Conservation (phyloP, 2,797 vertebrate species). For the Streptopelia turtur region DNA sequence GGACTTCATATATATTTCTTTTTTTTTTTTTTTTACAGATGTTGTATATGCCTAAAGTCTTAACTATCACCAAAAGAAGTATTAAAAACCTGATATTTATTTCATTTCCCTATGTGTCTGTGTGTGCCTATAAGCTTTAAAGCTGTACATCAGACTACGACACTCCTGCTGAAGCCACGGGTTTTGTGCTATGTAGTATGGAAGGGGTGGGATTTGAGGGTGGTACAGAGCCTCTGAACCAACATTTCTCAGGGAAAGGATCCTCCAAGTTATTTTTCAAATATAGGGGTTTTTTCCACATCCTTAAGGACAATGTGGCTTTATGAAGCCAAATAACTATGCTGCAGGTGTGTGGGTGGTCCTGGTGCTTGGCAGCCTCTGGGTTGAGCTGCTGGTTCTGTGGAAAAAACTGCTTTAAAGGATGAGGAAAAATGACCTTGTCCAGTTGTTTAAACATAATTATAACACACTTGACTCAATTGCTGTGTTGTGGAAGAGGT, state of each 20-base stretch:
- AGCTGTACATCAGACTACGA: neutral
- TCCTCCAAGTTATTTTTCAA: neutral
- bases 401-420: neutral
- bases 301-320: neutral
- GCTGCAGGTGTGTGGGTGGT: neutral
- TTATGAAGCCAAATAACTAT: neutral
- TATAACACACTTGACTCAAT: neutral
- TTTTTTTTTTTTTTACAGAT: constrained; percentile 47
- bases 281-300: neutral
- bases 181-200: neutral
- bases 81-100: neutral
- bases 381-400: neutral
- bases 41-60: constrained; percentile 54
- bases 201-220: neutral
- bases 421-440: neutral
- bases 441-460: neutral
- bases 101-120: neutral
- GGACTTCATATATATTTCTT: neutral
- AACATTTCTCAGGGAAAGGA: neutral
- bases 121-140: neutral
- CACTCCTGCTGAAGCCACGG: neutral
- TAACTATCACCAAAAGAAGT: constrained; percentile 40
- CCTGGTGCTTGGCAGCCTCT: neutral
- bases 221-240: neutral
- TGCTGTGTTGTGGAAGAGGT: neutral